Percentiles rank a stretch among this genome's conserved stretches.
Evolutionary conservation across 2,113 vertebrate species (phyloP).

Genomic region (Centropristis striata): DNA sequence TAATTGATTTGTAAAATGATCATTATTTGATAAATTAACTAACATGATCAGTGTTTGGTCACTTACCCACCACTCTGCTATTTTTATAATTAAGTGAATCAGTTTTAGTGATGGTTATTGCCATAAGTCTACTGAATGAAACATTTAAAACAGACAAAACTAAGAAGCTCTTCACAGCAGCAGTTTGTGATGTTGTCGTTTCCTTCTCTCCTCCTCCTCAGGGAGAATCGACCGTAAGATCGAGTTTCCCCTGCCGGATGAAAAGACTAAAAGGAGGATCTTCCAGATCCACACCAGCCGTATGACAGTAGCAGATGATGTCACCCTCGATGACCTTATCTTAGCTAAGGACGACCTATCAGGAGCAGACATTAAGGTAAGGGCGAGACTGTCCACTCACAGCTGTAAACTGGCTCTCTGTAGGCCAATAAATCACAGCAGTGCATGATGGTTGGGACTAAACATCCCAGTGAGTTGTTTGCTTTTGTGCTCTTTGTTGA

Average conservation of each 20-base stretch:
- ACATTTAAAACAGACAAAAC: not conserved
- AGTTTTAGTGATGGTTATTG: not conserved
- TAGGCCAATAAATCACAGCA: not conserved
- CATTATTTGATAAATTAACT: not conserved
- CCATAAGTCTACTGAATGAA: not conserved
- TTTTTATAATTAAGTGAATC: not conserved
- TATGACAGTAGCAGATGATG: conserved; percentile 95
- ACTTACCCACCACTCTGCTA: not conserved
- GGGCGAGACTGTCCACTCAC: not conserved
- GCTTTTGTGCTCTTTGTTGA: not conserved
- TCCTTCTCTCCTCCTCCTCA: conserved; percentile 60
- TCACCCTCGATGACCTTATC: conserved; percentile 96
- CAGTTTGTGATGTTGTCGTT: not conserved
- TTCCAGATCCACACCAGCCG: conserved; percentile 99
- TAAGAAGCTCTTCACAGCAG: not conserved
- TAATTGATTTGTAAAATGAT: not conserved
- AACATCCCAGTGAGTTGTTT: not conserved
- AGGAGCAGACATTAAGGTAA: conserved; percentile 97
- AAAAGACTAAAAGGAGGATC: conserved; percentile 97
- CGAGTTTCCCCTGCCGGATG: conserved; percentile 97
- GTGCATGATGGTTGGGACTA: not conserved
- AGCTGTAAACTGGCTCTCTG: no score
- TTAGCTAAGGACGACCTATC: conserved; percentile 98
- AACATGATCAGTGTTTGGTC: not conserved
- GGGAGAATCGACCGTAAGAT: conserved; percentile 98